Base-by-base conservation (phyloP, 2,113 vertebrate genomes). In the Heteronetta atricapilla region DNA sequence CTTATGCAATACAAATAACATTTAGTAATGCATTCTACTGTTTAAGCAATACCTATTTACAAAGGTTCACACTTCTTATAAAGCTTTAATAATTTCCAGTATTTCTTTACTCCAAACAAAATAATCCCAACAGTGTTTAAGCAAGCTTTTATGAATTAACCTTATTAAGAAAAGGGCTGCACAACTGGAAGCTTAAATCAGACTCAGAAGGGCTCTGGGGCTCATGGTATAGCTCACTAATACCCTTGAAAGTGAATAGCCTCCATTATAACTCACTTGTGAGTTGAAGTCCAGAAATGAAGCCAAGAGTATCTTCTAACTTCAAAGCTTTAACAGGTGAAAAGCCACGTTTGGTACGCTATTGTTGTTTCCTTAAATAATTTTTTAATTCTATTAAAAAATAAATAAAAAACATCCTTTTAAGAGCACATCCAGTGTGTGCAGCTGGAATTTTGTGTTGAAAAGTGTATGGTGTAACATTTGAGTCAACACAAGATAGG, bases 391-490 rank as follows among this genome's bases (percentile, higher is more conserved):
- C n/a, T 38, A 90, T 75, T 60, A 74, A 89, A 95, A 93, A 95
- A 93, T 21, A 85, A 90, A 79, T 34, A 58, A 83, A 89, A 62
- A 25, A 14, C 11, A 64, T 88, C 46, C 60, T 82, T 93, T 93
- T 84, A 76, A 60, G 16, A 95, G 21, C 40, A 34, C 2, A 4
- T 91, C 67, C 82, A 91, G 22, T 38, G 23, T n/a, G n/a, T 84
- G 88, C 90, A 94, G 83, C 81, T 96, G 94, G 77, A 95, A 92
- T 94, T 88, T 90, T 92, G 40, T 79, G 58, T 74, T 56, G 77
- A 62, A 81, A 92, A 83, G 29, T 64, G 31, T 42, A 50, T 6
- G n/a, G 53, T 64, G 40, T 42, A 93, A 86, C 48, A 84, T 89
- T 92, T 90, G 66, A 82, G 48, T n/a, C 44, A 67, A 84, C 94